Conservation (phyloP, 2,888 invertebrate genomes). For the Entomobrya multifasciata region DNA sequence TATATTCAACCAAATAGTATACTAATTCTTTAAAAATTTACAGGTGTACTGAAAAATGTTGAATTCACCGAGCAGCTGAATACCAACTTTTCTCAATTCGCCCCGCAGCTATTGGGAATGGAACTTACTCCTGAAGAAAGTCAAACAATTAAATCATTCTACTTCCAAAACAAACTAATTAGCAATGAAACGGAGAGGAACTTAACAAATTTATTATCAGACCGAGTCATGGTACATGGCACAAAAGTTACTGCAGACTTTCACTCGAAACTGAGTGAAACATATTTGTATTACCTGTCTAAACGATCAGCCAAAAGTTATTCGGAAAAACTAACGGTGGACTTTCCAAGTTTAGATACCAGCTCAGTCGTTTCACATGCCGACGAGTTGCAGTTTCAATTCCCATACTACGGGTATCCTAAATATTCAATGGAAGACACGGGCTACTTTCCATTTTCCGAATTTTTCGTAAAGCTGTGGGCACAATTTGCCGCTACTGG, state of each 20-base stretch:
- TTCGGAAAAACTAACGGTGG: neutral
- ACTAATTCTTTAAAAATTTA: no score
- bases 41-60: slow-evolving; percentile 2
- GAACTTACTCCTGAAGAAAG: slow-evolving; percentile 44
- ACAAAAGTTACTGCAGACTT: slow-evolving; percentile 63
- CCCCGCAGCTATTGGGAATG: neutral
- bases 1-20: no score
- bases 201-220: slow-evolving; percentile 65
- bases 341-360: slow-evolving; percentile 53
- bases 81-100: slow-evolving; percentile 37
- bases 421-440: slow-evolving; percentile 52
- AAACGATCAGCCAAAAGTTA: slow-evolving; percentile 69
- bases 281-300: slow-evolving; percentile 63
- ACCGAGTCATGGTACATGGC: slow-evolving; percentile 54
- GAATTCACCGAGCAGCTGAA: neutral
- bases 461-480: slow-evolving; percentile 68
- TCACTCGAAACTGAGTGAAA: slow-evolving; percentile 24
- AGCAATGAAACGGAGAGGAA: slow-evolving; percentile 63
- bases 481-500: slow-evolving; percentile 69
- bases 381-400: slow-evolving; percentile 71
- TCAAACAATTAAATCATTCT: slow-evolving; percentile 55
- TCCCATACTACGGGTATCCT: slow-evolving; percentile 69
- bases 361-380: slow-evolving; percentile 63
- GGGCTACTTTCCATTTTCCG: slow-evolving; percentile 69
- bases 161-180: slow-evolving; percentile 67